Evolutionary conservation across 2,888 invertebrate genomes (phyloP).

Genomic region (Zygogramma bicolorata): DNA sequence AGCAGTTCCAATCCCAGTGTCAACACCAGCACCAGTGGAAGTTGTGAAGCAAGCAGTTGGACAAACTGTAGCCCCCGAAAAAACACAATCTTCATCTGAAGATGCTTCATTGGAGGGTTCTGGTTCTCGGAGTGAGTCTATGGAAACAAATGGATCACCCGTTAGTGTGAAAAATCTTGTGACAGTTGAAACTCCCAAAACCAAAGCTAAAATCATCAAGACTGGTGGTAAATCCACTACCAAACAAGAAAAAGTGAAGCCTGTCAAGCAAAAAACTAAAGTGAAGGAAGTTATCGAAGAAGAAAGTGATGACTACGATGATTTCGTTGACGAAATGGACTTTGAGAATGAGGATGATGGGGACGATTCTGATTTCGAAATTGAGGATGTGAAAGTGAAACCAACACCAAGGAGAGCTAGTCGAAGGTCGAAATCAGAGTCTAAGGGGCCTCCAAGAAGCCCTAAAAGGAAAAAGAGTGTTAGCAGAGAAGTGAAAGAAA

Average conservation of each 20-base stretch:
- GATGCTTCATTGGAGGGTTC: too few species aligned
- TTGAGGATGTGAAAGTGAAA: conserved; percentile 54
- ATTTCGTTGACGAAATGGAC: conserved; percentile 65
- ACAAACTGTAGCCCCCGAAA: conserved; percentile 17
- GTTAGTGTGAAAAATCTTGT: neutral
- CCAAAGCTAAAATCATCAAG: conserved; percentile 41
- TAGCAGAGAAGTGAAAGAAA: conserved; percentile 23
- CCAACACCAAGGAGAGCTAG: conserved; percentile 52
- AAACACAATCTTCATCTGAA: neutral
- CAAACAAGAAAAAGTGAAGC: conserved; percentile 4
- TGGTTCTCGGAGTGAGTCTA: neutral
- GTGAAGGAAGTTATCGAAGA: conserved; percentile 32
- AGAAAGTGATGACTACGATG: conserved; percentile 65
- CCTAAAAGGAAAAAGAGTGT: conserved; percentile 16
- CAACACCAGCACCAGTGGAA: too few species aligned
- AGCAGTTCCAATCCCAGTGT: too few species aligned
- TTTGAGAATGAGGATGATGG: conserved; percentile 62
- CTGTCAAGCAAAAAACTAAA: conserved; percentile 36
- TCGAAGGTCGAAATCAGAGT: conserved; percentile 43
- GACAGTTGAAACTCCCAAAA: conserved; percentile 15
- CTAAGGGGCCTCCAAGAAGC: conserved; percentile 20
- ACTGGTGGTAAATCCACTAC: conserved; percentile 26
- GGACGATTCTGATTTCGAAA: conserved; percentile 70
- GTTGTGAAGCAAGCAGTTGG: conserved; percentile 15
- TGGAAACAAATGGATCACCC: too few species aligned